These are phyloP conservation scores for Ectemnius lituratus DNA, from an alignment of 2,888 invertebrate species.

Conservation along the genomic window DNA sequence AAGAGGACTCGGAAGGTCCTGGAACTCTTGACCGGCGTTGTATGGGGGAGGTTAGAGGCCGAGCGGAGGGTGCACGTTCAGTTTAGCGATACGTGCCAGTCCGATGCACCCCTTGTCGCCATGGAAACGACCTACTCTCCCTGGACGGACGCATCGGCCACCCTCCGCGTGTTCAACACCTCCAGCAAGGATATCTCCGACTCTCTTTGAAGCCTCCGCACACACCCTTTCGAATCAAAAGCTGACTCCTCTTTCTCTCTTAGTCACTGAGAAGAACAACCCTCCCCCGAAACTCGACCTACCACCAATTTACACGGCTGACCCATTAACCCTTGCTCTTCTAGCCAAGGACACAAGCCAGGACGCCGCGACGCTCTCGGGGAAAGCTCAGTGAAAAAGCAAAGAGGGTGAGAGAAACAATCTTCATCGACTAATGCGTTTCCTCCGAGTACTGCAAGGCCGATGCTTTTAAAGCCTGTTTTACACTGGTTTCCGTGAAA, in stretches of 20 bases:
- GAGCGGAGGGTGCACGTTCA: slow-evolving; percentile 57
- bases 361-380: too few relatives aligned
- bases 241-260: not conserved
- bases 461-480: too few relatives aligned
- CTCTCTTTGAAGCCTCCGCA: slow-evolving; percentile 51
- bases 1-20: slow-evolving; percentile 21
- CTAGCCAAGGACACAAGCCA: too few relatives aligned
- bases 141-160: slow-evolving; percentile 72
- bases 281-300: not conserved
- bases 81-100: slow-evolving; percentile 67
- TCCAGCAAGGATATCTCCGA: slow-evolving; percentile 66
- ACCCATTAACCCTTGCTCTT: slow-evolving; percentile 9
- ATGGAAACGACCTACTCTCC: slow-evolving; percentile 77
- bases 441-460: too few relatives aligned
- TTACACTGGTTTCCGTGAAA: too few relatives aligned
- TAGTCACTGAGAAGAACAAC: not conserved
- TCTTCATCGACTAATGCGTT: too few relatives aligned
- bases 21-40: slow-evolving; percentile 10
- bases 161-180: slow-evolving; percentile 65
- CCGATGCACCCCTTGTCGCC: slow-evolving; percentile 75
- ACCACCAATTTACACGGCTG: slow-evolving; percentile 3
- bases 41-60: slow-evolving; percentile 52
- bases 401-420: too few relatives aligned
- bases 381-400: too few relatives aligned
- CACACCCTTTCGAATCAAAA: slow-evolving; percentile 1